A percentile compares a stretch with the other conserved stretches of the same genome.
Conservation (phyloP, 2,888 invertebrate genomes). For the Nudaria mundana region DNA sequence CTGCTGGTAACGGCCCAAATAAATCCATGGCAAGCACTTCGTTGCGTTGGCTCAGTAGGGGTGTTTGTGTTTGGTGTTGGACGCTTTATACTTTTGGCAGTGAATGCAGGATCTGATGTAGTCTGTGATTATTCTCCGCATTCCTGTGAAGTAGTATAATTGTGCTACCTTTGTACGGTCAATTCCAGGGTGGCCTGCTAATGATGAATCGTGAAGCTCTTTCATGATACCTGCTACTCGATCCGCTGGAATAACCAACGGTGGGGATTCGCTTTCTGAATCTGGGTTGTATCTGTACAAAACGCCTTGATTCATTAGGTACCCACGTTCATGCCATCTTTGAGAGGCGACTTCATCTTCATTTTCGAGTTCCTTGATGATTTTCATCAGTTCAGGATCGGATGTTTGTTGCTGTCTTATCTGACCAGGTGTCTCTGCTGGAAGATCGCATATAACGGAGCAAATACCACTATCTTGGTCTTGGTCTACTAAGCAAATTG, state of each 20-base stretch:
- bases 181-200: slow-evolving; percentile 6
- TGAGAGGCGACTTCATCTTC: too few relatives aligned
- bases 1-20: background rate
- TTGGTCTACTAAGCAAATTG: background rate
- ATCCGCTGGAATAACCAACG: background rate
- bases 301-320: background rate
- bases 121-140: slow-evolving; percentile 6
- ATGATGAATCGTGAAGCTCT: slow-evolving; percentile 15
- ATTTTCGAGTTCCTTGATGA: too few relatives aligned
- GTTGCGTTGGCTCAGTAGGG: slow-evolving; percentile 12
- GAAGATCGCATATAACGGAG: background rate
- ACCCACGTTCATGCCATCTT: background rate
- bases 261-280: background rate
- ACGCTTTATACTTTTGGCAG: slow-evolving; percentile 37
- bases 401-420: too few relatives aligned
- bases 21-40: slow-evolving; percentile 2
- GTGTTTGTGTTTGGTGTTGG: slow-evolving; percentile 38
- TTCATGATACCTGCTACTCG: slow-evolving; percentile 3
- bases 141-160: slow-evolving; percentile 10
- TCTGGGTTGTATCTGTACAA: background rate
- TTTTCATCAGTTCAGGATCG: too few relatives aligned
- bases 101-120: slow-evolving; percentile 9
- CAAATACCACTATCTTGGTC: background rate
- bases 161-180: slow-evolving; percentile 6
- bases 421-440: background rate